Percentiles rank a stretch among this genome's conserved stretches.
Evolutionary conservation across 2,888 invertebrate species (phyloP).

Genomic region (Julus scandinavius): DNA sequence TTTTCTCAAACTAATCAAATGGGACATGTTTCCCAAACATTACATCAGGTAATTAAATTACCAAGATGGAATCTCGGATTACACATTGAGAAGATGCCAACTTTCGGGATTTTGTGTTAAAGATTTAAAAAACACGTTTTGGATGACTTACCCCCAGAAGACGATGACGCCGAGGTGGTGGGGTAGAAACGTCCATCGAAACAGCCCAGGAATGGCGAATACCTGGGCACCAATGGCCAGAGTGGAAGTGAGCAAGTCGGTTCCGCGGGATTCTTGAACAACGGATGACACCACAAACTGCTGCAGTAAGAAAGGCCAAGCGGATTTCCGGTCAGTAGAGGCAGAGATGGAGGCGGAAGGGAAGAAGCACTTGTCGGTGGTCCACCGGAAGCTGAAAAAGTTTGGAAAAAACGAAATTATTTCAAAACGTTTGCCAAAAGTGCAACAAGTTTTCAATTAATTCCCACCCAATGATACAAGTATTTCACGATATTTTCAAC

Average conservation of each 20-base stretch:
- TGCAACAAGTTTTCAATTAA: too few species aligned
- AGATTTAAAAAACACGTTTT: neutral
- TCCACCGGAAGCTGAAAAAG: slow-evolving; percentile 41
- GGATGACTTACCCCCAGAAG: slow-evolving; percentile 45
- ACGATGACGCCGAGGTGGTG: slow-evolving; percentile 32
- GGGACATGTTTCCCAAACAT: too few species aligned
- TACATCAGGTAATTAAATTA: too few species aligned
- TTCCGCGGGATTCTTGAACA: slow-evolving; percentile 50
- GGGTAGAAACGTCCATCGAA: slow-evolving; percentile 54
- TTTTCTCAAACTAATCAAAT: too few species aligned
- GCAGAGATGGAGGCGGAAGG: slow-evolving; percentile 36
- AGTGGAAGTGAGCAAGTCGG: slow-evolving; percentile 48
- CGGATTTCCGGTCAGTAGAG: slow-evolving; percentile 49
- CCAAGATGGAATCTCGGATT: too few species aligned
- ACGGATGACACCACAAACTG: slow-evolving; percentile 54
- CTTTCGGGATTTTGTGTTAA: neutral
- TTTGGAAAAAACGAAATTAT: too few species aligned
- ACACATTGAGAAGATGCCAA: neutral
- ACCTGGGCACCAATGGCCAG: slow-evolving; percentile 54
- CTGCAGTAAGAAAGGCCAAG: slow-evolving; percentile 54
- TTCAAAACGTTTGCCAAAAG: too few species aligned
- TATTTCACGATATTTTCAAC: too few species aligned
- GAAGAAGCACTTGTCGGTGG: slow-evolving; percentile 14
- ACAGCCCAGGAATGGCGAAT: slow-evolving; percentile 54
- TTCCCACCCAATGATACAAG: too few species aligned